Evolutionary conservation across 2,888 invertebrate species (phyloP), one percentile per base, ranked within the genome.

Genomic region (Prosopocoilus inquinatus): DNA sequence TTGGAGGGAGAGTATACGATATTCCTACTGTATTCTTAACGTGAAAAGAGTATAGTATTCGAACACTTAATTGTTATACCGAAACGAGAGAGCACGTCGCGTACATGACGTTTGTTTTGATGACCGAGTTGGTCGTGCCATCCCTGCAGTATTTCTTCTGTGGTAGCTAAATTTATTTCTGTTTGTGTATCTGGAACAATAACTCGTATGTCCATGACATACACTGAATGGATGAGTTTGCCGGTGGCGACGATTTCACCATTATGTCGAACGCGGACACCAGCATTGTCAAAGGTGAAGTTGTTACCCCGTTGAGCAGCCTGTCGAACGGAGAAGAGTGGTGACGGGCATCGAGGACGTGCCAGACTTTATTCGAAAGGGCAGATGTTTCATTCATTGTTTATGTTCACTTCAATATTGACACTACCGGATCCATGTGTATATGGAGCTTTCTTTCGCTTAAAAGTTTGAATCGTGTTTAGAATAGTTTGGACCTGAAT

Each of bases 361-460:
- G 3, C 16, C 16, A 16, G 3, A 16, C 16, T 2, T 16, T 3
- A 16, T 16, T 3, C 3, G 3, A 16, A 16, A 3, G 3, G 3
- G 16, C 16, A 16, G 16, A 16, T 2, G 2, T n/a, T 2, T 3
- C 16, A 16, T 16, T 16, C 3, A 3, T 16, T 3, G 2, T 16
- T 3, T 16, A 16, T 16, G 2, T 2, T 2, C 3, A 16, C 16
- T 2, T 16, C 16, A 16, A 16, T 3, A 16, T 16, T 16, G 2
- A 16, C 16, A 16, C 16, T 16, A 16, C 16, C 16, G 16, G 16
- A 16, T 16, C 16, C 16, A 16, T 16, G 3, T 2, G 16, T 2
- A 16, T 16, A 47, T 12, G 54, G 36, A 57, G 50, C 46, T 41
- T 50, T 50, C n/a, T n/a, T n/a, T n/a, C n/a, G n/a, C n/a, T n/a